These are phyloP conservation scores for Tetragonisca angustula DNA, from an alignment of 2,888 invertebrate genomes.

Conservation along the genomic window DNA sequence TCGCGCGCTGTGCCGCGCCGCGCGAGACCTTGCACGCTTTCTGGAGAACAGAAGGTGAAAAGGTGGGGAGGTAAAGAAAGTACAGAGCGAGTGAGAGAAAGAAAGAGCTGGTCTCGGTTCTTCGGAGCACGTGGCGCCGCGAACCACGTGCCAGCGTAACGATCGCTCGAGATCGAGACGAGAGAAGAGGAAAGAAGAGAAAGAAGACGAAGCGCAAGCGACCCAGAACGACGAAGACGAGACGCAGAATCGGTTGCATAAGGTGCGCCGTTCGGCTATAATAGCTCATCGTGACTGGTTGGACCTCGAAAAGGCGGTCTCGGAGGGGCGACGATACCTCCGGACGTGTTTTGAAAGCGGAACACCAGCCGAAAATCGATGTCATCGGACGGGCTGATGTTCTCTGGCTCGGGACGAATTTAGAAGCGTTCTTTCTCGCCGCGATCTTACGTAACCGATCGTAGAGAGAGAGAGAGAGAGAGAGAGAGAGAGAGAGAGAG, in stretches of 20 bases:
- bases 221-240: constrained; percentile 36
- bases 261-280: constrained; percentile 56
- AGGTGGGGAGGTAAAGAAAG: not conserved
- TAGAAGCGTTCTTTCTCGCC: constrained; percentile 66
- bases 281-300: constrained; percentile 64
- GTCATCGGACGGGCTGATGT: constrained; percentile 63
- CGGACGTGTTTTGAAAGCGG: constrained; percentile 66
- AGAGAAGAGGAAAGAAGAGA: not conserved
- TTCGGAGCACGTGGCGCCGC: constrained; percentile 29
- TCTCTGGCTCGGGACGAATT: constrained; percentile 64
- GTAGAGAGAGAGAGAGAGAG: not conserved
- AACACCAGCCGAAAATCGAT: constrained; percentile 61
- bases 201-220: constrained; percentile 23
- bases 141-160: constrained; percentile 33
- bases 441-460: constrained; percentile 57
- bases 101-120: not conserved
- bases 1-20: constrained; percentile 57
- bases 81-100: constrained; percentile 30
- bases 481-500: not conserved
- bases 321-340: constrained; percentile 49
- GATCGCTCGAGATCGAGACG: not conserved
- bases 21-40: constrained; percentile 55
- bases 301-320: constrained; percentile 44
- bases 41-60: constrained; percentile 26
- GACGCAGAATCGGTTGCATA: constrained; percentile 58